These are phyloP conservation scores for Drosophila rubida DNA, from an alignment of 2,888 invertebrate genomes.

Conservation along the genomic window DNA sequence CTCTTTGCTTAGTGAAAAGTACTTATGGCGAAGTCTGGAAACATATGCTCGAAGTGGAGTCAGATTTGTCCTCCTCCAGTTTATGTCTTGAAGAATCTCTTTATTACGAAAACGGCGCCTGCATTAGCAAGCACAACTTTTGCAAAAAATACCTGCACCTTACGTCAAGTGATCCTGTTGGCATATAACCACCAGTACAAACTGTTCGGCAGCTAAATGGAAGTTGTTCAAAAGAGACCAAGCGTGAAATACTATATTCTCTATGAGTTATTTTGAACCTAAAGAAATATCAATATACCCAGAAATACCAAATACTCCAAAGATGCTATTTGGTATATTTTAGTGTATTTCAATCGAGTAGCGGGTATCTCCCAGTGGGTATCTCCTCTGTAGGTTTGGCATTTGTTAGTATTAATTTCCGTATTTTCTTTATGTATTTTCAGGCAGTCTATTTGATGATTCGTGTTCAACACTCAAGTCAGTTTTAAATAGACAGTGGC, in stretches of 20 bases:
- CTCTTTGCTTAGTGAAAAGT: background rate
- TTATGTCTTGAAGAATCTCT: conserved; percentile 63
- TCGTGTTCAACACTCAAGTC: background rate
- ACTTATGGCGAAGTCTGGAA: background rate
- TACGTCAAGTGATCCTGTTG: too few species aligned
- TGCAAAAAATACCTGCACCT: conserved; percentile 38
- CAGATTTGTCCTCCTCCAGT: conserved; percentile 65
- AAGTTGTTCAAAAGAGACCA: too few species aligned
- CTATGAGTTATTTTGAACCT: too few species aligned
- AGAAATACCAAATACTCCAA: too few species aligned
- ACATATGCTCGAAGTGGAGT: conserved; percentile 29
- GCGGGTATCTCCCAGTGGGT: too few species aligned
- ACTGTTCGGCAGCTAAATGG: background rate
- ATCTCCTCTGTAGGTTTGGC: too few species aligned
- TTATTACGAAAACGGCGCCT: conserved; percentile 72
- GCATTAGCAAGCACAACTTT: conserved; percentile 11
- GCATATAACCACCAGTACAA: background rate
- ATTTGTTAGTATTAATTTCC: too few species aligned
- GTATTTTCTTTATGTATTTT: background rate
- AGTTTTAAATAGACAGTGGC: background rate
- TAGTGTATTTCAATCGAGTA: too few species aligned
- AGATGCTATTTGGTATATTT: too few species aligned
- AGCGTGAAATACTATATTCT: too few species aligned
- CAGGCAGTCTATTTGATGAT: background rate
- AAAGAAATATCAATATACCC: too few species aligned